Percentiles rank a stretch among this genome's conserved stretches.
Conservation (phyloP, 2,888 invertebrate genomes). For the Troides oblongomaculatus region DNA sequence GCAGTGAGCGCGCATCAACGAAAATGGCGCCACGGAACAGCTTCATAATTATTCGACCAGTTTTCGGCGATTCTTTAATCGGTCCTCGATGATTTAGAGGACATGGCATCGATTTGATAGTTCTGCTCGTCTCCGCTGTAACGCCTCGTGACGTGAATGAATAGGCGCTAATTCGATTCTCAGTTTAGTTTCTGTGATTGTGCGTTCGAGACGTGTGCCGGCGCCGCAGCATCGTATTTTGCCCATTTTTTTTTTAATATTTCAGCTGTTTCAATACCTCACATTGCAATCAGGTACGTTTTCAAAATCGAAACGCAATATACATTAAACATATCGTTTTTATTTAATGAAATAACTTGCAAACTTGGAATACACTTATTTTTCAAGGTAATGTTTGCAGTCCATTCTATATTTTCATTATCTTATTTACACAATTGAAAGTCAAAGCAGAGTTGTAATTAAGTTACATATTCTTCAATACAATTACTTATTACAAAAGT, state of each 20-base stretch:
- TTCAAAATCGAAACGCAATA: slow-evolving; percentile 6
- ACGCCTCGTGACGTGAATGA: slow-evolving; percentile 35
- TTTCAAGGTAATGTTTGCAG: background rate
- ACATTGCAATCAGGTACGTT: slow-evolving; percentile 30
- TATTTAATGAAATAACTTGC: background rate
- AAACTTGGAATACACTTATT: background rate
- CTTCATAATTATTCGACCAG: slow-evolving; percentile 46
- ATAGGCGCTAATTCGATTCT: slow-evolving; percentile 39
- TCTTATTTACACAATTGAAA: background rate
- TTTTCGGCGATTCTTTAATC: slow-evolving; percentile 49
- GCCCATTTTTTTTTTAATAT: slow-evolving; percentile 33
- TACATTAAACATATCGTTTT: background rate
- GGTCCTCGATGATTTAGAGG: slow-evolving; percentile 50
- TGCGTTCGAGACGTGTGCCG: slow-evolving; percentile 60
- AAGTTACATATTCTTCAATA: background rate
- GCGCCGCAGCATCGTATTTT: slow-evolving; percentile 31
- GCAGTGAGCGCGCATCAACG: slow-evolving; percentile 48
- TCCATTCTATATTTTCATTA: slow-evolving; percentile 7
- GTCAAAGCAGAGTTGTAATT: background rate
- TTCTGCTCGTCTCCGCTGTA: slow-evolving; percentile 37
- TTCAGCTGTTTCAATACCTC: slow-evolving; percentile 24
- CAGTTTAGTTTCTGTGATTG: slow-evolving; percentile 67
- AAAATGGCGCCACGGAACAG: slow-evolving; percentile 50
- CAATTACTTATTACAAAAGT: background rate
- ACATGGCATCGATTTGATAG: slow-evolving; percentile 44